These are phyloP conservation scores for Ciconia maguari DNA, from an alignment of 2,113 vertebrate species.

Conservation along the genomic window DNA sequence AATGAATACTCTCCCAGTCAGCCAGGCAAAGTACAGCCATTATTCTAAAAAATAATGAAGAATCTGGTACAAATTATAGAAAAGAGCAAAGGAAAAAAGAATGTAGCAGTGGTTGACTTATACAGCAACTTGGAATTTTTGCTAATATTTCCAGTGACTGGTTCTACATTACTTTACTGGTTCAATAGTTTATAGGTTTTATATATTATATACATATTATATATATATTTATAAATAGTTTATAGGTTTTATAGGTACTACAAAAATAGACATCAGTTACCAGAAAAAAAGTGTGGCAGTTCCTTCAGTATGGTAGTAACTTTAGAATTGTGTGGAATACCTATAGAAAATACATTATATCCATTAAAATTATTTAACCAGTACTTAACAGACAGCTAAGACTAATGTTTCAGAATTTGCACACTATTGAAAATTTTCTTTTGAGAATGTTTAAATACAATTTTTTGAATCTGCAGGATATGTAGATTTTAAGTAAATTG, in stretches of 20 bases:
- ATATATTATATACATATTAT: too few species aligned
- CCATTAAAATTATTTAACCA: background rate
- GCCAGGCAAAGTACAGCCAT: background rate
- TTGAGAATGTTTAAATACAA: background rate
- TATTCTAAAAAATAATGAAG: constrained; percentile 28
- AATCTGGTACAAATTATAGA: constrained; percentile 33
- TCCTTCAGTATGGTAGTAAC: background rate
- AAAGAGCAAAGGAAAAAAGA: constrained; percentile 1
- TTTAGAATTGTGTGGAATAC: background rate
- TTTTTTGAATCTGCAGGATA: background rate
- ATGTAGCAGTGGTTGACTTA: background rate
- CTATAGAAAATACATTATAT: background rate
- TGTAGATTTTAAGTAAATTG: background rate
- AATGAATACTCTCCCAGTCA: background rate
- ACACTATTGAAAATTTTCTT: background rate
- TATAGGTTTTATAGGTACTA: background rate
- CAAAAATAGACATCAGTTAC: background rate
- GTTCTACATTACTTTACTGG: background rate
- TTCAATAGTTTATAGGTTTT: background rate
- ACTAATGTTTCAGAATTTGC: background rate
- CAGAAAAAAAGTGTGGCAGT: background rate
- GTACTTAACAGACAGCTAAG: background rate
- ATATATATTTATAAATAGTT: too few species aligned
- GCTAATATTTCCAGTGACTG: background rate
- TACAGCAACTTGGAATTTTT: background rate